These are phyloP conservation scores for Spheniscus humboldti DNA, from an alignment of 2,797 vertebrate genomes.

Conservation along the genomic window DNA sequence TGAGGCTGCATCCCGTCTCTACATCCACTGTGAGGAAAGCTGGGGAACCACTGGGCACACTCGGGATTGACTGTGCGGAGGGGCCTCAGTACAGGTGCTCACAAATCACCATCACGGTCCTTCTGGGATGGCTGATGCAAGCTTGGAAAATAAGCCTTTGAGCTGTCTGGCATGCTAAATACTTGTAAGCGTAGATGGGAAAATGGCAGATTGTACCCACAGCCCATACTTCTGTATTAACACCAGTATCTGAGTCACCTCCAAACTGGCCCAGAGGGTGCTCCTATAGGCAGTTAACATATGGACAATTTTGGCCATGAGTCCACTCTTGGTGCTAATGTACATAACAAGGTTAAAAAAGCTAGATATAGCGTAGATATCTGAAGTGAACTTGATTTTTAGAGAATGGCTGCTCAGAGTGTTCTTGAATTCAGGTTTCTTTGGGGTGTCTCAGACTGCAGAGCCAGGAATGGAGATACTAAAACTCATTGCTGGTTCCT, in stretches of 20 bases:
- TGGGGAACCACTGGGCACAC: not conserved
- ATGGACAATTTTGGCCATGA: not conserved
- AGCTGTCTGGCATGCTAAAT: not conserved
- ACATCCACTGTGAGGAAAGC: not conserved
- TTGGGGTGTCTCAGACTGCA: not conserved
- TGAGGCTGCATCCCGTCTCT: not conserved
- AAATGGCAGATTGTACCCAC: not conserved
- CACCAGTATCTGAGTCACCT: not conserved
- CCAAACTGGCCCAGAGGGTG: not conserved
- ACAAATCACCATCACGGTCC: not conserved
- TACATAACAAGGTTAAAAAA: not conserved
- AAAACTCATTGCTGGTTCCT: not conserved
- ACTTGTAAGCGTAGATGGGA: fast-evolving
- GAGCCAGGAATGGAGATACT: not conserved
- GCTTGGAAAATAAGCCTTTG: not conserved
- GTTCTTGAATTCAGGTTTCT: not conserved
- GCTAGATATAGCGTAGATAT: not conserved
- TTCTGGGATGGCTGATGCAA: not conserved
- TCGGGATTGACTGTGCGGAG: not conserved
- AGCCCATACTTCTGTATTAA: not conserved
- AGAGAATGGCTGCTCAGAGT: not conserved
- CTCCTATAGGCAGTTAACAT: not conserved
- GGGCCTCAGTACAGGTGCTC: not conserved
- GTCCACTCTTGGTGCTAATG: not conserved
- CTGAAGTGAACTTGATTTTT: not conserved